phyloP scores from a whole-genome alignment of 1,140 invertebrate genomes.

The Nasonia giraulti region DNA sequence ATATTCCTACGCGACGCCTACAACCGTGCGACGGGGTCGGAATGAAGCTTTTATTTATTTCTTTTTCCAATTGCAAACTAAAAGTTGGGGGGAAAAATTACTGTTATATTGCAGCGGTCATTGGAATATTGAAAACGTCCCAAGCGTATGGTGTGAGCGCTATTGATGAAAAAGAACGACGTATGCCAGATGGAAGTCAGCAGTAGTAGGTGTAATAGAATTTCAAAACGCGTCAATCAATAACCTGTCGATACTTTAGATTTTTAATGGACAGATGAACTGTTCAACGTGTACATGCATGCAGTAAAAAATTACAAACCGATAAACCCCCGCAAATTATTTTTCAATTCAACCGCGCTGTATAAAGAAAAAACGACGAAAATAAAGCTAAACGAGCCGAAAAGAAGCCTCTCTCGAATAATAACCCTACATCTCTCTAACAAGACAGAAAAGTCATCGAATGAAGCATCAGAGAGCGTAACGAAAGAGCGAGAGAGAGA shows the following conservation, averaged over 20 bases:
- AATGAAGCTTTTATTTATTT: too few relatives aligned
- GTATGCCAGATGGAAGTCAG: neutral
- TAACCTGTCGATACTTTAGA: neutral
- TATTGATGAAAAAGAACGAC: neutral
- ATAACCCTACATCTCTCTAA: neutral
- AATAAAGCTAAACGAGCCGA: neutral
- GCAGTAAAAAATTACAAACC: neutral
- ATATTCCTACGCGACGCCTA: too few relatives aligned
- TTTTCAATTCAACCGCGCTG: neutral
- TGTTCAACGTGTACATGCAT: neutral
- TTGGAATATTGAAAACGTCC: neutral
- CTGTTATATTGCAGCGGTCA: too few relatives aligned
- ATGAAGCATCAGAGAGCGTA: neutral
- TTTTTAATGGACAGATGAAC: neutral
- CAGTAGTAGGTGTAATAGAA: neutral
- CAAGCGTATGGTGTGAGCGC: neutral
- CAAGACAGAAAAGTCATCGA: slow-evolving; percentile 9
- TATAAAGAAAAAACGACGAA: neutral
- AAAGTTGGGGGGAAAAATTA: neutral
- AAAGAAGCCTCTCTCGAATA: neutral
- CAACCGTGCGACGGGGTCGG: too few relatives aligned
- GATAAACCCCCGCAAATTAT: neutral
- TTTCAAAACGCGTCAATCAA: neutral
- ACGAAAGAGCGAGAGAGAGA: too few relatives aligned
- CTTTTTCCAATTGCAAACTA: neutral